Percentiles rank a stretch among this genome's conserved stretches.
phyloP scores from a whole-genome alignment of 2,888 invertebrate genomes.

The Nomada fabriciana region DNA sequence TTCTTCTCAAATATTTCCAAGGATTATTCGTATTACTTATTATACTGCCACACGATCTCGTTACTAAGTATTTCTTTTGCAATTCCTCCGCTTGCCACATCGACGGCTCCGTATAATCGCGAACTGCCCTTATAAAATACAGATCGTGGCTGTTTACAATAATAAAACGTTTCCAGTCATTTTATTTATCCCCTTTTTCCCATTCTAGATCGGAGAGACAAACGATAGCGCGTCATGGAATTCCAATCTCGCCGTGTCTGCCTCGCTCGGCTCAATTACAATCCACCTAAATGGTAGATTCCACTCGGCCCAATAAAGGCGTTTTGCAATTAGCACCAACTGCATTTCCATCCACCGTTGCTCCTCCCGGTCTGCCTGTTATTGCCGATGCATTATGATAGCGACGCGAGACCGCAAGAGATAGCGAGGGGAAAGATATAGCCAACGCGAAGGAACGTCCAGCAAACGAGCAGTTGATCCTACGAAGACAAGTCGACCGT shows the following conservation, averaged over 20 bases:
- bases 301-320: conserved; percentile 53
- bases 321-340: conserved; percentile 62
- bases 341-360: conserved; percentile 50
- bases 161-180: conserved; percentile 17
- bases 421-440: conserved; percentile 47
- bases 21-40: conserved; percentile 33
- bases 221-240: conserved; percentile 48
- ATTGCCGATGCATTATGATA: conserved; percentile 68
- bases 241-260: conserved; percentile 42
- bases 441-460: conserved; percentile 16
- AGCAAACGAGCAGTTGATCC: conserved; percentile 14
- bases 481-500: not conserved
- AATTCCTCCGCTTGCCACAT: not conserved
- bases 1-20: conserved; percentile 5
- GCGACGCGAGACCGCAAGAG: conserved; percentile 42
- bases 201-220: conserved; percentile 25
- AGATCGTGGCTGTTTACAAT: conserved; percentile 25
- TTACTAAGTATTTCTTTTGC: conserved; percentile 8
- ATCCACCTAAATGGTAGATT: conserved; percentile 63
- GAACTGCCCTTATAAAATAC: not conserved
- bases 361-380: conserved; percentile 52
- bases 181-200: not conserved
- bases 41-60: conserved; percentile 1
- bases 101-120: not conserved
- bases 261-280: conserved; percentile 54